Evolutionary conservation across 2,888 invertebrate genomes (phyloP).

Genomic region (Busseola fusca): DNA sequence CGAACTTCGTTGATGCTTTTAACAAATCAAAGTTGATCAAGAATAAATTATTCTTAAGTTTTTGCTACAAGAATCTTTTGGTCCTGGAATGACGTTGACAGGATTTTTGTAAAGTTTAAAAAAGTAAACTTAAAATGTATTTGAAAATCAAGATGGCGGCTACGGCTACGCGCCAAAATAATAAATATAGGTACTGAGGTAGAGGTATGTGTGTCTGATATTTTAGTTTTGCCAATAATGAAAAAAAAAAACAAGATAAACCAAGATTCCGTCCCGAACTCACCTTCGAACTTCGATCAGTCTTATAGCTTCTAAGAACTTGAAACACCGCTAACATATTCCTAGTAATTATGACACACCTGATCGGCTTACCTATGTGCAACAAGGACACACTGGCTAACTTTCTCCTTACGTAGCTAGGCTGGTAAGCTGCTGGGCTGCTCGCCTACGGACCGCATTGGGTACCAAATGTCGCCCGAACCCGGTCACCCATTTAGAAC

Average conservation of each 20-base stretch:
- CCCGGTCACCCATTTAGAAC: constrained; percentile 82
- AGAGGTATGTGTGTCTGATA: not conserved
- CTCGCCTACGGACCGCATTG: constrained; percentile 68
- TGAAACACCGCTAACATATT: constrained; percentile 8
- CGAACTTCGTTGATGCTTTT: not conserved
- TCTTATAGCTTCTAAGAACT: constrained; percentile 8
- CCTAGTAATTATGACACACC: constrained; percentile 42
- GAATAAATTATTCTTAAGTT: not conserved
- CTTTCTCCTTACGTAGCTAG: constrained; percentile 76
- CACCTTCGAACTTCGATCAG: constrained; percentile 11
- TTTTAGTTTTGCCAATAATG: not conserved
- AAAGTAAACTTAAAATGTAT: not conserved
- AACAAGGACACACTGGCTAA: constrained; percentile 78
- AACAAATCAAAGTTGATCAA: not conserved
- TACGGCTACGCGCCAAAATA: not conserved
- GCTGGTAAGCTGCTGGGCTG: constrained; percentile 48
- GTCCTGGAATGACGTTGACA: not conserved
- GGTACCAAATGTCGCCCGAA: constrained; percentile 75
- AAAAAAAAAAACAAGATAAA: no score
- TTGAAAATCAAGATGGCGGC: not conserved
- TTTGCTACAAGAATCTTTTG: no score
- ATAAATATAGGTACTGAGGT: not conserved
- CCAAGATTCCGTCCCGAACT: not conserved
- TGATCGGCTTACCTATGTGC: constrained; percentile 38
- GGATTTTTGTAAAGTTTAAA: not conserved